Evolutionary conservation across 2,113 vertebrate species (phyloP).

Genomic region (Nothocercus nigrocapillus): DNA sequence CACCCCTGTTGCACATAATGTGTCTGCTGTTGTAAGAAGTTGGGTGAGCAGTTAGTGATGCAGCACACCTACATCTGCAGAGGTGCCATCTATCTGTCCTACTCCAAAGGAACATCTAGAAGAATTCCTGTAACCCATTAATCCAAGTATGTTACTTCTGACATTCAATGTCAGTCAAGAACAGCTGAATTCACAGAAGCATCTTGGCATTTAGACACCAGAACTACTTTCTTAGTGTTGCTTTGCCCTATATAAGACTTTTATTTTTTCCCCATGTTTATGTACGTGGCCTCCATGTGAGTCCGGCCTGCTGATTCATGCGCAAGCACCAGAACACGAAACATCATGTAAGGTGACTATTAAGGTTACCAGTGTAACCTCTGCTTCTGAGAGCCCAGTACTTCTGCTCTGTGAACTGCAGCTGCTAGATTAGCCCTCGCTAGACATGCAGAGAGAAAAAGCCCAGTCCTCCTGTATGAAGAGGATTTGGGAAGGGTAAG

Average conservation of each 20-base stretch:
- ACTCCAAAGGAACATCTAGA: background rate
- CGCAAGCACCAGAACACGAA: background rate
- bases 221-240: background rate
- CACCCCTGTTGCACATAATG: background rate
- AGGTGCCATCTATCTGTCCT: background rate
- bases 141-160: too few species aligned
- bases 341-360: background rate
- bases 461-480: background rate
- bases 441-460: background rate
- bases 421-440: background rate
- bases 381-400: too few species aligned
- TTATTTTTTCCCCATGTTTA: background rate
- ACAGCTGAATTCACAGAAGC: background rate
- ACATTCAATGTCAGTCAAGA: background rate
- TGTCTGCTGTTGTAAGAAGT: background rate
- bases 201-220: background rate
- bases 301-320: background rate
- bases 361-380: background rate
- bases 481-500: background rate
- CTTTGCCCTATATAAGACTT: background rate
- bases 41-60: background rate
- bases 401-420: background rate
- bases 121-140: too few species aligned
- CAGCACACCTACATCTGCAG: background rate
- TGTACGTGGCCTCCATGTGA: background rate